Evolutionary conservation across 2,888 invertebrate genomes (phyloP).

Genomic region (Netelia inedita): DNA sequence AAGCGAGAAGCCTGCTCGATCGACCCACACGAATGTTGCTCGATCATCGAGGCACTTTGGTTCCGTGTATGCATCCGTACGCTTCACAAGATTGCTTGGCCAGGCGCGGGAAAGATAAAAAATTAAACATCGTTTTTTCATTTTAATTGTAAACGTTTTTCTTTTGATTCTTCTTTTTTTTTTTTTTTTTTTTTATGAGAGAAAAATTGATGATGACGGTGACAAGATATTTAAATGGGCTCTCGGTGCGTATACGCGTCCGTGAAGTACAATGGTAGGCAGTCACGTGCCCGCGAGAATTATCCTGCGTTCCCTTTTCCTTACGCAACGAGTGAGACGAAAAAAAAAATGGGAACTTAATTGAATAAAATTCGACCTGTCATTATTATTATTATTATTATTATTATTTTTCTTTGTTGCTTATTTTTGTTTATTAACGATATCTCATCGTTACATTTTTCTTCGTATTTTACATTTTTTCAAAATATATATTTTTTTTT

Average conservation of each 20-base stretch:
- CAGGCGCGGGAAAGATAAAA: not conserved
- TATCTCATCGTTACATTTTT: no score
- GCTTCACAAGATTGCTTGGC: not conserved
- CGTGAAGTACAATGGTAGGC: conserved; percentile 53
- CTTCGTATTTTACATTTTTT: no score
- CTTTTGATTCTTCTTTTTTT: conserved; percentile 16
- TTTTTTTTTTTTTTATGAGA: not conserved
- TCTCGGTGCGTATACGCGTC: conserved; percentile 48
- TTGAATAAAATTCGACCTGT: not conserved
- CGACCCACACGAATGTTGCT: conserved; percentile 11
- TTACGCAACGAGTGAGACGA: conserved; percentile 56
- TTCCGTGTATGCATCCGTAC: not conserved
- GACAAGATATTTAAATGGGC: conserved; percentile 56
- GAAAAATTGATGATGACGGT: not conserved
- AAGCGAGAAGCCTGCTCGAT: conserved; percentile 15
- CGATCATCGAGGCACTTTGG: conserved; percentile 24
- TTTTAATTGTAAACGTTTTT: conserved; percentile 10
- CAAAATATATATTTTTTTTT: no score
- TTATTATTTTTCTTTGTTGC: no score
- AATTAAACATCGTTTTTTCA: conserved; percentile 8
- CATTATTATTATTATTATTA: no score
- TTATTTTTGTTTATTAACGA: no score
- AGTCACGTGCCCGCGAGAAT: conserved; percentile 66
- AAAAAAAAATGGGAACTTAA: conserved; percentile 15
- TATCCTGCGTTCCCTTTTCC: conserved; percentile 53